These are phyloP conservation scores for Montifringilla adamsi DNA, from an alignment of 2,113 vertebrate genomes.

Conservation along the genomic window DNA sequence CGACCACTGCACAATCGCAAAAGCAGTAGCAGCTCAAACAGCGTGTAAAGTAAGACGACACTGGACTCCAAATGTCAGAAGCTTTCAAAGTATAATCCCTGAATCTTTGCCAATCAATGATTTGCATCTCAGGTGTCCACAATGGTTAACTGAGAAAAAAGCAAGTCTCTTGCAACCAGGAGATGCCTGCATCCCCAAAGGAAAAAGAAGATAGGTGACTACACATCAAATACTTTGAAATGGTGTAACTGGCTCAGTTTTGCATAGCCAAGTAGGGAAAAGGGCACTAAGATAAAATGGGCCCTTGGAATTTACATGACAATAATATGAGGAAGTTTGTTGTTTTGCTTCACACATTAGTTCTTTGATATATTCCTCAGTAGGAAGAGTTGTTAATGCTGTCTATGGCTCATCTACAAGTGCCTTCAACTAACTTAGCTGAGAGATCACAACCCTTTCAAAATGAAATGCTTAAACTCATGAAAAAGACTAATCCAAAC, in stretches of 20 bases:
- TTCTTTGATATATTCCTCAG: not conserved
- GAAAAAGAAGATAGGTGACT: not conserved
- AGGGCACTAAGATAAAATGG: not conserved
- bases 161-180: not conserved
- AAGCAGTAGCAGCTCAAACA: not conserved
- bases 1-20: fast-evolving
- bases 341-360: not conserved
- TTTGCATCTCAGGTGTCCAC: not conserved
- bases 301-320: not conserved
- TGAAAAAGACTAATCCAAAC: not conserved
- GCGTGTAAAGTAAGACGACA: not conserved
- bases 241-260: not conserved
- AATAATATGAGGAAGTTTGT: not conserved
- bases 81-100: not conserved
- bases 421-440: not conserved
- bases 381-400: not conserved
- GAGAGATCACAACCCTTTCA: not conserved
- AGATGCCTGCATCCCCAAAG: not conserved
- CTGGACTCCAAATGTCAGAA: not conserved
- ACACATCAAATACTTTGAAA: not conserved
- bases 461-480: not conserved
- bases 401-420: not conserved
- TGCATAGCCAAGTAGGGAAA: not conserved
- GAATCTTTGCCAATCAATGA: not conserved
- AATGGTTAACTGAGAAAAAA: not conserved